Base-by-base conservation (phyloP, 2,797 vertebrate species). In the Lepus oiostolus region DNA sequence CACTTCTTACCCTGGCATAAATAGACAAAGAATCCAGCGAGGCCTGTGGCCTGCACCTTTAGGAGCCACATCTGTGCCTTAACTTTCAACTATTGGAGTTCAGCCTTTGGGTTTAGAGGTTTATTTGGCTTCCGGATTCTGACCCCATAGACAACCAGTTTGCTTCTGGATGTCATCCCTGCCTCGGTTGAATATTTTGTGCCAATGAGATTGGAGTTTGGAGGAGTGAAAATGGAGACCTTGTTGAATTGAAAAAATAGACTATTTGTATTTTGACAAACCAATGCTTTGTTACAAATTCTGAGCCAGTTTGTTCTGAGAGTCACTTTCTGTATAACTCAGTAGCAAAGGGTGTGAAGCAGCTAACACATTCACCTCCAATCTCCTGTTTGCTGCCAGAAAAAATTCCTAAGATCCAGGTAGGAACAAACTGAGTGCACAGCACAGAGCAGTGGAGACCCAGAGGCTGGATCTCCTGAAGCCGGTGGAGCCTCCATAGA, bases 241-340 rank as follows among this genome's bases (percentile, higher is more conserved):
- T 80, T 30, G 67, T 12, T 76, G 28, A 96, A 77, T 2, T 70
- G 38, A 94, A 89, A 80, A 17, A 52, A 52, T 13, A 72, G 63
- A 77, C 54, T 85, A 74, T 60, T 87, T 3, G 58, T 81, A 67
- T 79, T 47, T 94, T 95, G 30, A 22, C 52, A 93, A 93, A 76
- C 76, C 79, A 94, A 54, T 76, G 5, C 63, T 91, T 86, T 74
- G 4, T 63, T 84, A 80, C n/a, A 88, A 82, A 63, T 68, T 63
- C 63, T 42, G 4, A 84, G n/a, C 21, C 28, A 90, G n/a, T 68
- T 90, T 90, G 7, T 92, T 90, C 63, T 92, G 47, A 60, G 21
- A 67, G 19, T 89, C 81, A 10, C 24, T 88, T 93, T 92, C 28
- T 28, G 38, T 50, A 35, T 62, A 60, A 28, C 50, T 50, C 86